Evolutionary conservation across 2,888 invertebrate species (phyloP).

Genomic region (Drosophila robusta): DNA sequence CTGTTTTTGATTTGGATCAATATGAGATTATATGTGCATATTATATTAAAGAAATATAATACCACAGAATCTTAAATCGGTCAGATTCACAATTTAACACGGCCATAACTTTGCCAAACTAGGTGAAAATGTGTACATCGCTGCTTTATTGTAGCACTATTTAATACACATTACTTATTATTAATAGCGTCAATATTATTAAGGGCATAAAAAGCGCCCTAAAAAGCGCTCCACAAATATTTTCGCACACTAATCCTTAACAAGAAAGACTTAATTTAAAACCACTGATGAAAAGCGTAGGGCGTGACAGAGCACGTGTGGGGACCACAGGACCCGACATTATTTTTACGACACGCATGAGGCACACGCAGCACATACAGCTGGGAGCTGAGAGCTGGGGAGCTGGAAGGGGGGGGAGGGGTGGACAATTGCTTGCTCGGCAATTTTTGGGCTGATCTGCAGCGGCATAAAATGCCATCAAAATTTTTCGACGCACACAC

Average conservation of each 20-base stretch:
- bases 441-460: constrained; percentile 70
- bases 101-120: too few species aligned
- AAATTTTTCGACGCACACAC: constrained; percentile 57
- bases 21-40: too few species aligned
- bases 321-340: constrained; percentile 26
- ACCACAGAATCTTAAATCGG: too few species aligned
- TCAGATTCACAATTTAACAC: too few species aligned
- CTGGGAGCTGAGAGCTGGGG: too few species aligned
- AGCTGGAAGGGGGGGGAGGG: background rate
- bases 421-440: constrained; percentile 53
- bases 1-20: too few species aligned
- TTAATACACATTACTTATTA: too few species aligned
- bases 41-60: too few species aligned
- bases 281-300: constrained; percentile 1
- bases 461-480: constrained; percentile 69
- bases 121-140: too few species aligned
- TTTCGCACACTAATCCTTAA: background rate
- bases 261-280: constrained; percentile 4
- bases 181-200: too few species aligned
- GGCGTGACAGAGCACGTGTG: constrained; percentile 2
- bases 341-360: constrained; percentile 51
- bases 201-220: background rate
- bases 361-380: too few species aligned
- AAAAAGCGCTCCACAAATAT: background rate
- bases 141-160: too few species aligned